Evolutionary conservation across 2,797 vertebrate genomes (phyloP).

Genomic region (Lacerta bilineata): DNA sequence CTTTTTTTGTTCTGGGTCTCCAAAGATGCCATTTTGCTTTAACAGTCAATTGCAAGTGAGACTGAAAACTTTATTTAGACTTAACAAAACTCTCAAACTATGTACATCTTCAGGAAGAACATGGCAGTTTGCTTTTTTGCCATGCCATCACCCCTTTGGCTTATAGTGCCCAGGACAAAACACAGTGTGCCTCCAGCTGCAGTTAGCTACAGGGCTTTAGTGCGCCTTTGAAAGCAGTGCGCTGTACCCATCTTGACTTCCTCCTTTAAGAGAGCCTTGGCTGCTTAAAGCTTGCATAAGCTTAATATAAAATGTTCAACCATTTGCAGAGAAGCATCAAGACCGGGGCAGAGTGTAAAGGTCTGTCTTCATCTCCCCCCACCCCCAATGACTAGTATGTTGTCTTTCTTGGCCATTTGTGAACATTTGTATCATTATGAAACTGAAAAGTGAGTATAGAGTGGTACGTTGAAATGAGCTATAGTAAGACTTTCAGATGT

Average conservation of each 20-base stretch:
- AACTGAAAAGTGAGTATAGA: not conserved
- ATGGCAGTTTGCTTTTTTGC: not conserved
- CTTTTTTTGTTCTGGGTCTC: constrained; percentile 46
- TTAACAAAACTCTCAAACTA: not conserved
- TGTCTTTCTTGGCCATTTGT: constrained; percentile 47
- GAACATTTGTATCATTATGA: constrained; percentile 34
- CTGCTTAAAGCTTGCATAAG: not conserved
- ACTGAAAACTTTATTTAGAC: not conserved
- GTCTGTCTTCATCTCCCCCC: not conserved
- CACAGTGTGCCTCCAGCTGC: not conserved
- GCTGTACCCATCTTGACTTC: not conserved
- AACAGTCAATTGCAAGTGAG: not conserved
- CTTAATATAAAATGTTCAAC: not conserved
- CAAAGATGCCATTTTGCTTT: constrained; percentile 43
- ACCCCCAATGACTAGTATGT: rapidly evolving
- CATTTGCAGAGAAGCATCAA: not conserved
- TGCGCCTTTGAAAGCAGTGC: not conserved
- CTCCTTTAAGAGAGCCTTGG: constrained; percentile 2
- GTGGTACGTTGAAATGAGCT: not conserved
- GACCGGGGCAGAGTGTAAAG: not conserved
- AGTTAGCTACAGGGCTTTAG: not conserved
- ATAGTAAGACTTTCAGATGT: not conserved
- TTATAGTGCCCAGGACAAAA: not conserved
- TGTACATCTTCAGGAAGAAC: not conserved
- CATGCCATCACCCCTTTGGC: not conserved